Evolutionary conservation across 2,113 vertebrate genomes (phyloP).

Genomic region (Clarias macrocephalus): DNA sequence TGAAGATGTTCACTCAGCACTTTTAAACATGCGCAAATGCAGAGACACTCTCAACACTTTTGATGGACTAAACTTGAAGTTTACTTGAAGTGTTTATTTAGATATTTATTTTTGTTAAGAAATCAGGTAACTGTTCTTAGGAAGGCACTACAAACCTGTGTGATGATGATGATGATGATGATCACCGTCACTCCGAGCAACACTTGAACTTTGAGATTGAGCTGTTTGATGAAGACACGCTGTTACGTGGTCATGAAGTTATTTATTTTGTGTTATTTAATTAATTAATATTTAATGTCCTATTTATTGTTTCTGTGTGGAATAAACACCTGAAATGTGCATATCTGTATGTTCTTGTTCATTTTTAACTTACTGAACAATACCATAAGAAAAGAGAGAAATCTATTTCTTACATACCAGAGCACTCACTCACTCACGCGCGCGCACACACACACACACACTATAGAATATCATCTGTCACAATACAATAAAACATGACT

Average conservation of each 20-base stretch:
- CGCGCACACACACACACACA: background rate
- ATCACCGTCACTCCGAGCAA: conserved; percentile 20
- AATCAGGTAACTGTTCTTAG: background rate
- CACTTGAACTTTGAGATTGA: conserved; percentile 51
- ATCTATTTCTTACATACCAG: background rate
- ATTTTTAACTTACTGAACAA: background rate
- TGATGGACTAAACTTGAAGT: conserved; percentile 15
- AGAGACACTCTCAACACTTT: background rate
- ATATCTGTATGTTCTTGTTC: background rate
- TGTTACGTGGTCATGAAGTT: background rate
- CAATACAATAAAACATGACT: background rate
- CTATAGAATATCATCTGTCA: background rate
- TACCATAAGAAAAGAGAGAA: background rate
- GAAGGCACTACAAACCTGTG: background rate
- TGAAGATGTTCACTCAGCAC: background rate
- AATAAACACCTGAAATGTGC: background rate
- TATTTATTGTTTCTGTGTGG: conserved; percentile 4
- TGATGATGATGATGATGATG: background rate
- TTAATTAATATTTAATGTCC: background rate
- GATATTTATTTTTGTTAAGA: background rate
- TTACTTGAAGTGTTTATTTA: conserved; percentile 24
- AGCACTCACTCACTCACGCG: background rate
- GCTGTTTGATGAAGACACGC: conserved; percentile 40
- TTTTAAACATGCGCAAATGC: background rate
- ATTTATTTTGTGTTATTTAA: conserved; percentile 23